A percentile compares a stretch with the other conserved stretches of the same genome.
phyloP scores from a whole-genome alignment of 1,140 invertebrate species.

The Drosophila funebris region DNA sequence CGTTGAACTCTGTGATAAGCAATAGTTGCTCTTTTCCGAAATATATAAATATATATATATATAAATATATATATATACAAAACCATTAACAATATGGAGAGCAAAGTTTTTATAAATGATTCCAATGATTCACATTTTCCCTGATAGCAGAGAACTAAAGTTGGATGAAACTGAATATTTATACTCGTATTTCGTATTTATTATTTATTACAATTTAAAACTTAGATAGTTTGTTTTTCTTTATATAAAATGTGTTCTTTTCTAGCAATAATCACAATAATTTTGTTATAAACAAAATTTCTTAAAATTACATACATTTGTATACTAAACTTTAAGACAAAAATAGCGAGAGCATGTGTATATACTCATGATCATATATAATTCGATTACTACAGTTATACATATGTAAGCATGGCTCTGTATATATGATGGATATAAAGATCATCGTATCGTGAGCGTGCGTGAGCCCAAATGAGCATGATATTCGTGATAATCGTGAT shows the following conservation, averaged over 20 bases:
- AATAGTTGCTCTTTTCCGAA: too few relatives aligned
- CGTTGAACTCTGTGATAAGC: too few relatives aligned
- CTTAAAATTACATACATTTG: slow-evolving; percentile 78
- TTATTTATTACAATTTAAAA: slow-evolving; percentile 80
- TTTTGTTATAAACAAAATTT: slow-evolving; percentile 82
- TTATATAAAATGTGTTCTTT: slow-evolving; percentile 81
- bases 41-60: too few relatives aligned
- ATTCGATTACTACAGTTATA: slow-evolving; percentile 71
- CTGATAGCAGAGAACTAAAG: too few relatives aligned
- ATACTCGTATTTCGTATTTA: slow-evolving; percentile 60
- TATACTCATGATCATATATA: slow-evolving; percentile 47
- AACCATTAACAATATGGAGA: too few relatives aligned
- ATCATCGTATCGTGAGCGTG: slow-evolving; percentile 67
- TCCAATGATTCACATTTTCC: too few relatives aligned
- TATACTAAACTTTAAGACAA: slow-evolving; percentile 80
- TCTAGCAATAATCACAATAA: slow-evolving; percentile 82
- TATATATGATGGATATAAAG: slow-evolving; percentile 24
- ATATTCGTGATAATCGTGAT: slow-evolving; percentile 28
- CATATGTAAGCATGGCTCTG: slow-evolving; percentile 25
- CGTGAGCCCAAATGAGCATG: slow-evolving; percentile 39
- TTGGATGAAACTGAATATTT: neutral
- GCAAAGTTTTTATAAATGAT: too few relatives aligned
- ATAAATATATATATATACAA: too few relatives aligned
- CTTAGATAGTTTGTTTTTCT: slow-evolving; percentile 74
- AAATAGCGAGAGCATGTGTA: slow-evolving; percentile 74